phyloP scores from a whole-genome alignment of 2,113 vertebrate species.

The Astur gentilis region DNA sequence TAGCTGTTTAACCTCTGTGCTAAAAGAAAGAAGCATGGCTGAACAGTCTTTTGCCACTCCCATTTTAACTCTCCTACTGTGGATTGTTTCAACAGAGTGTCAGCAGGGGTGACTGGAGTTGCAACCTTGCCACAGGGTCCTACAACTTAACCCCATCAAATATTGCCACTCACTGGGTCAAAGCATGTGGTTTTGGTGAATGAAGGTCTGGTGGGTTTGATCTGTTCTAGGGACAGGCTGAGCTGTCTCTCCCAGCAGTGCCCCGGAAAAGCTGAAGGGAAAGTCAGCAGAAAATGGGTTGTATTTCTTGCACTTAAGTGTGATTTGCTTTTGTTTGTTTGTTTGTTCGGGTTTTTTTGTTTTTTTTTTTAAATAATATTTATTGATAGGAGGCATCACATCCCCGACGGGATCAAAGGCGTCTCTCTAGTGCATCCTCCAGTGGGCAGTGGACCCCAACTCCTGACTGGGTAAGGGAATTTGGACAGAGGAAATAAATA shows the following conservation, averaged over 20 bases:
- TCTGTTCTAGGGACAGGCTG: neutral
- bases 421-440: slow-evolving; percentile 80
- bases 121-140: neutral
- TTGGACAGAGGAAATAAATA: neutral
- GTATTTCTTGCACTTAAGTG: neutral
- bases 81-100: neutral
- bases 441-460: slow-evolving; percentile 85
- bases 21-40: neutral
- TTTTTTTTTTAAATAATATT: neutral
- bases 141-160: neutral
- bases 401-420: slow-evolving; percentile 79
- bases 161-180: neutral
- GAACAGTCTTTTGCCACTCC: neutral
- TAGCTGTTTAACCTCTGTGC: neutral
- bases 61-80: neutral
- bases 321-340: neutral
- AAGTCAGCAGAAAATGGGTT: neutral
- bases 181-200: neutral
- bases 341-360: neutral
- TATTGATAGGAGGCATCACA: slow-evolving; percentile 82
- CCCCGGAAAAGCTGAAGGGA: neutral
- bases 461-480: slow-evolving; percentile 87
- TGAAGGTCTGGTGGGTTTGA: neutral
- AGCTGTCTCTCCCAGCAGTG: neutral
- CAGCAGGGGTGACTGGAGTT: neutral